Evolutionary conservation across 2,797 vertebrate species (phyloP).

Genomic region (Crocodylus rhombifer): DNA sequence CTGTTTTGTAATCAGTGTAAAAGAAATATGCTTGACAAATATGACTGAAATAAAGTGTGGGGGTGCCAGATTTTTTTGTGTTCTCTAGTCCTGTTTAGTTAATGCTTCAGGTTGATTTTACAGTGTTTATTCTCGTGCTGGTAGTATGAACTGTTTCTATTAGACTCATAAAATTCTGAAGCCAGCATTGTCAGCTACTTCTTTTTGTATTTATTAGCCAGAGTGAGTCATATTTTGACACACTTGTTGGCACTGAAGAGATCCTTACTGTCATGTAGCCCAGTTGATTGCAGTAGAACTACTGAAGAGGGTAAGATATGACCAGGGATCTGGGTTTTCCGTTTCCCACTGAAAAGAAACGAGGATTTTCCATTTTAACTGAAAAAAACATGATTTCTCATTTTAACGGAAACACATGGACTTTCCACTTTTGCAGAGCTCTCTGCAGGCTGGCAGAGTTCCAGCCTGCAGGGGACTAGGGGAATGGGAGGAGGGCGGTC

Average conservation of each 20-base stretch:
- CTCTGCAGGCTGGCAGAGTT: too few relatives aligned
- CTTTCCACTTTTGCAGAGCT: too few relatives aligned
- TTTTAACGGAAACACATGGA: too few relatives aligned
- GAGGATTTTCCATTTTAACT: too few relatives aligned
- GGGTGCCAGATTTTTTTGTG: neutral
- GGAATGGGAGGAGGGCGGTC: too few relatives aligned
- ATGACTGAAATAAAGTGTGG: fast-evolving
- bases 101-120: neutral
- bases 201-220: neutral
- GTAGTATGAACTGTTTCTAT: neutral
- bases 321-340: neutral
- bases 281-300: neutral
- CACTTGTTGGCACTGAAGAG: neutral
- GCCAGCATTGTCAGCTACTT: neutral
- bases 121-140: neutral
- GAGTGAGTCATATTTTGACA: neutral
- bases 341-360: too few relatives aligned
- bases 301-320: neutral
- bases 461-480: too few relatives aligned
- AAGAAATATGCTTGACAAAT: neutral
- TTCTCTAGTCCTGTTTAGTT: neutral
- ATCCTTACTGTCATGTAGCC: neutral
- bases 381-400: too few relatives aligned
- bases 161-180: neutral
- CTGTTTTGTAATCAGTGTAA: neutral